Conservation (phyloP, 2,888 invertebrate species). For the Leptothorax acervorum region DNA sequence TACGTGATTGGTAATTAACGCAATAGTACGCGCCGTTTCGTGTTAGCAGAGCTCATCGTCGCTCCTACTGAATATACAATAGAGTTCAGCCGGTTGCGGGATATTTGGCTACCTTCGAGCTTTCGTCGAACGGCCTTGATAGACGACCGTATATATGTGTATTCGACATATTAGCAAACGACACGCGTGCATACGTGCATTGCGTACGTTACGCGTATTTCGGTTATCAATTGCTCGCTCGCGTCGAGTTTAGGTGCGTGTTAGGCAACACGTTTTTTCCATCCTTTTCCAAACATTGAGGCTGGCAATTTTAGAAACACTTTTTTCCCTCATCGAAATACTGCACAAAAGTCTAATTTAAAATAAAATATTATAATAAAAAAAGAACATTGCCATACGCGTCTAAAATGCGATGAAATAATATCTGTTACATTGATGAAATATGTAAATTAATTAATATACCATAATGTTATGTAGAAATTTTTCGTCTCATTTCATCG, state of each 20-base stretch:
- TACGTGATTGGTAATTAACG: slow-evolving; percentile 20
- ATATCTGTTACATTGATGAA: not conserved
- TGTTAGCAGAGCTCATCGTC: slow-evolving; percentile 17
- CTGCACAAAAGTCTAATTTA: not conserved
- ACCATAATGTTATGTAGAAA: not conserved
- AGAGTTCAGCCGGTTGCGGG: slow-evolving; percentile 27
- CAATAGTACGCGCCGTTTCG: not conserved
- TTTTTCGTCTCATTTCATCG: not conserved
- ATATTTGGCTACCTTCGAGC: slow-evolving; percentile 25
- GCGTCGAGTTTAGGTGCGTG: not conserved
- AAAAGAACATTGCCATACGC: not conserved
- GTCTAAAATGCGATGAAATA: not conserved
- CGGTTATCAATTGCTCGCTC: slow-evolving; percentile 21
- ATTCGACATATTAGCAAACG: slow-evolving; percentile 60
- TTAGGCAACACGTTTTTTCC: slow-evolving; percentile 18
- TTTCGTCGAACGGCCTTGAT: slow-evolving; percentile 65
- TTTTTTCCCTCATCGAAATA: not conserved
- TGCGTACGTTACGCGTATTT: slow-evolving; percentile 24
- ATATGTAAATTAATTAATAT: not conserved
- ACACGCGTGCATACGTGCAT: slow-evolving; percentile 29
- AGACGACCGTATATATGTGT: slow-evolving; percentile 56
- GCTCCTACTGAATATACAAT: slow-evolving; percentile 25
- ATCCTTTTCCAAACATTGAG: not conserved
- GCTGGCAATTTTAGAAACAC: not conserved
- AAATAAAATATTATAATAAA: not conserved